Evolutionary conservation across 2,888 invertebrate species (phyloP), one percentile per base, ranked within the genome.

Genomic region (Andrena minutula): DNA sequence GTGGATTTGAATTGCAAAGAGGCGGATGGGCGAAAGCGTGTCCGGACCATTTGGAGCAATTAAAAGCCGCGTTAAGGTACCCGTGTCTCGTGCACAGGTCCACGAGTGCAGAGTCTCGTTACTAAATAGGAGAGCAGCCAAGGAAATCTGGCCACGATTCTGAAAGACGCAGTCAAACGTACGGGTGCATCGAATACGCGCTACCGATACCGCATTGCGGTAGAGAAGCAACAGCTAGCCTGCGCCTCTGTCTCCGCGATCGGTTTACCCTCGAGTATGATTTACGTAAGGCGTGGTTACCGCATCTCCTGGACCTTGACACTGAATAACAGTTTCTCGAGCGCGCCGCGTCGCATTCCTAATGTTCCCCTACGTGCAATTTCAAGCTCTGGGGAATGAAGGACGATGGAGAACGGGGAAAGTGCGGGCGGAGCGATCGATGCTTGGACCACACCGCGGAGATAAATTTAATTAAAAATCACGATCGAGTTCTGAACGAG

Each of bases 1-100:
- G 30, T 26, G 16, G 63, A 87, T 87, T 87, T 85, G 77, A 87
- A 87, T 79, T 87, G 83, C 83, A 85, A 87, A 87, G 83, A 30
- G 71, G 61, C 51, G 68, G 63, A 20, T 51, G 65, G 60, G 58
- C 51, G 77, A 73, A 82, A 80, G 61, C 60, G 56, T 75, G 70
- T 70, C 30, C 79, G 73, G 68, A 41, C 68, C 73, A 82, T 84
- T 86, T 82, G 60, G 64, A 49, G 77, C 82, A 84, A 86, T 86
- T 84, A 41, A 84, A 78, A 82, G 47, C 35, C 26, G 32, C 71
- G 69, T 79, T 72, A 26, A 26, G 26, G 26, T 26, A 41, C 41
- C 4, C 12, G 41, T 41, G 41, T 41, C 41, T 16, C 41, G 41
- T 41, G 12, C 41, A 16, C 41, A 5, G 41, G 41, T 16, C 5